phyloP scores from a whole-genome alignment of 1,140 invertebrate genomes.

The Ceratoteleas bidentatus region DNA sequence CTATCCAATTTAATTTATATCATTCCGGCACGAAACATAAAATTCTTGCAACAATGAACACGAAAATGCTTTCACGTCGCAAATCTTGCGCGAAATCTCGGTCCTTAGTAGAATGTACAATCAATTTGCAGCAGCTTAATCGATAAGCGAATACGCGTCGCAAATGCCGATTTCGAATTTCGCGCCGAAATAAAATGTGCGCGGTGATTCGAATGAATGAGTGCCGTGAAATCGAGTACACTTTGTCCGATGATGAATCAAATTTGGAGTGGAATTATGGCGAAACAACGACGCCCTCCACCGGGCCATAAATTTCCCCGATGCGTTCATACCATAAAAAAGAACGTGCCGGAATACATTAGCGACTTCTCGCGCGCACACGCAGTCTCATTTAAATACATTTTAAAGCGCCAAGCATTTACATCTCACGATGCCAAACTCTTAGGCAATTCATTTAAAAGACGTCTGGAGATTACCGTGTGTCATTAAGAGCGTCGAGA shows the following conservation, averaged over 20 bases:
- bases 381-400: constrained; percentile 20
- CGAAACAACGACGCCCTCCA: constrained; percentile 19
- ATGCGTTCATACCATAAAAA: constrained; percentile 23
- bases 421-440: constrained; percentile 1
- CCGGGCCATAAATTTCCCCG: constrained; percentile 18
- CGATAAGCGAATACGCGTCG: constrained; percentile 21
- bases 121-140: constrained; percentile 27
- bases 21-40: background rate
- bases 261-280: constrained; percentile 19
- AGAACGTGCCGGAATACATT: constrained; percentile 23
- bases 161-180: constrained; percentile 21
- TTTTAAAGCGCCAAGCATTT: constrained; percentile 23
- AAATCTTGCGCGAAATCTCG: constrained; percentile 23
- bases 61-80: constrained; percentile 29
- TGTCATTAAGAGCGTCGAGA: constrained; percentile 7
- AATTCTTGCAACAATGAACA: constrained; percentile 18
- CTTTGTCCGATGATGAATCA: constrained; percentile 26
- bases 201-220: background rate
- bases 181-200: background rate
- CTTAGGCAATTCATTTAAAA: constrained; percentile 20
- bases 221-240: background rate
- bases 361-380: constrained; percentile 8
- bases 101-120: constrained; percentile 27
- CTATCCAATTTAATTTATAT: constrained; percentile 8
- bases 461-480: constrained; percentile 6